Base-by-base conservation (phyloP, 2,797 vertebrate genomes). In the Melanogrammus aeglefinus region DNA sequence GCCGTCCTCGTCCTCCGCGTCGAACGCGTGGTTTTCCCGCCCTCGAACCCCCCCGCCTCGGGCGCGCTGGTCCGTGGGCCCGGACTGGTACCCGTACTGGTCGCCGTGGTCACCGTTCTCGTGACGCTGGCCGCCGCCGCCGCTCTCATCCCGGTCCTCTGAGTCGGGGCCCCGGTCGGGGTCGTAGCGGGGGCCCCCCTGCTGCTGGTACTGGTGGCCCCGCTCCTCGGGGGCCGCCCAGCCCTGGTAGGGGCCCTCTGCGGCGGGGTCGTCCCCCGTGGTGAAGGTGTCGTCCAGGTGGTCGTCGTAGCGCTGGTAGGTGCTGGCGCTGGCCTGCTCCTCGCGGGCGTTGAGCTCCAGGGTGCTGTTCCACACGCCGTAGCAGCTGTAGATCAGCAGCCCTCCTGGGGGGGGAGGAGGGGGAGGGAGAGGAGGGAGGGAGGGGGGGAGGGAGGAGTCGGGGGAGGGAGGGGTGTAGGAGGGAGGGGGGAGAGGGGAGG, bases 351-450 rank as follows among this genome's bases (percentile, higher is more conserved):
- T 94, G 81, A 97, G 95, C 91, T 99, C 98, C 91, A 99, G 90
- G 0, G 95, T 96, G 92, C 98, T 99, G 94, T 99, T 96, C 97
- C 98, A 98, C 88, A 99, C 95, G 38, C 98, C 97, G 0, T 99
- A 99, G 74, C 96, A 95, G 24, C 94, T 94, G 80, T 99, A 99
- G 91, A 98, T 99, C 86, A 99, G 85, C 85, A 99, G 85, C 81
- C 97, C 98, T 99, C 97, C 98, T 99, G 88, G 0, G n/a, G 79
- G 77, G 0, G 0, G 77, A 81, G 47, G 14, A 51, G 29, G 41
- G 41, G 21, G 24, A 27, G 33, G 24, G 14, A 18, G 18, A 18
- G 47, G 2, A 16, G 31, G 8, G 63, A 7, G 6, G 6, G 35
- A 7, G 35, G 6, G 82, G 44, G 29, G 71, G 27, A 29, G 66